Evolutionary conservation across 2,113 vertebrate genomes (phyloP).

Genomic region (Paramisgurnus dabryanus): DNA sequence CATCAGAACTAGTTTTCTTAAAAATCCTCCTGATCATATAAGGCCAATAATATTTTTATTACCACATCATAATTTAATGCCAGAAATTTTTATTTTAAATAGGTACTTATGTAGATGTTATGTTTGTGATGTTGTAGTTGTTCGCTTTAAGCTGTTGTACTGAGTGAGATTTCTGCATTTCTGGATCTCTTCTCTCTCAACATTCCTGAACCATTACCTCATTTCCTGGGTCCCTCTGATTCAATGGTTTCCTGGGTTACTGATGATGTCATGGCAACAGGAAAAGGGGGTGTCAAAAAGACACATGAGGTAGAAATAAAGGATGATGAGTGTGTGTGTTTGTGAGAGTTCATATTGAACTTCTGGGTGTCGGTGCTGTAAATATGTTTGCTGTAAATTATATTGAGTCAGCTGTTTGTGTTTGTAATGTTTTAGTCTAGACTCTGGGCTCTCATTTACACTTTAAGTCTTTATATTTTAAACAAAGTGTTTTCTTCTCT

Average conservation of each 20-base stretch:
- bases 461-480: background rate
- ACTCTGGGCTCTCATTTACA: no score
- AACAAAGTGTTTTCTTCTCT: background rate
- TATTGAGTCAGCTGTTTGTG: background rate
- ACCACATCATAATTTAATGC: no score
- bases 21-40: no score
- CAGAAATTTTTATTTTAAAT: no score
- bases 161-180: slow-evolving; percentile 13
- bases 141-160: background rate
- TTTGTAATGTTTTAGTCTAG: background rate
- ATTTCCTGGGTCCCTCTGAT: slow-evolving; percentile 69
- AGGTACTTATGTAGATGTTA: background rate
- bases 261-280: slow-evolving; percentile 69
- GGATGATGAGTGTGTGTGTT: background rate
- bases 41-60: no score
- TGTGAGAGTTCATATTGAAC: background rate
- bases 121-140: background rate
- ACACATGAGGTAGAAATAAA: slow-evolving; percentile 33
- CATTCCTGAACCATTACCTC: slow-evolving; percentile 73
- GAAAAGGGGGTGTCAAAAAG: slow-evolving; percentile 55
- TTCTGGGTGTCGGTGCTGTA: background rate
- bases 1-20: no score
- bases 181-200: slow-evolving; percentile 47
- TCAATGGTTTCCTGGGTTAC: slow-evolving; percentile 68
- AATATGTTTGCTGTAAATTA: slow-evolving; percentile 1